phyloP scores from a whole-genome alignment of 2,797 vertebrate genomes.

The Hafferia zeledoni region DNA sequence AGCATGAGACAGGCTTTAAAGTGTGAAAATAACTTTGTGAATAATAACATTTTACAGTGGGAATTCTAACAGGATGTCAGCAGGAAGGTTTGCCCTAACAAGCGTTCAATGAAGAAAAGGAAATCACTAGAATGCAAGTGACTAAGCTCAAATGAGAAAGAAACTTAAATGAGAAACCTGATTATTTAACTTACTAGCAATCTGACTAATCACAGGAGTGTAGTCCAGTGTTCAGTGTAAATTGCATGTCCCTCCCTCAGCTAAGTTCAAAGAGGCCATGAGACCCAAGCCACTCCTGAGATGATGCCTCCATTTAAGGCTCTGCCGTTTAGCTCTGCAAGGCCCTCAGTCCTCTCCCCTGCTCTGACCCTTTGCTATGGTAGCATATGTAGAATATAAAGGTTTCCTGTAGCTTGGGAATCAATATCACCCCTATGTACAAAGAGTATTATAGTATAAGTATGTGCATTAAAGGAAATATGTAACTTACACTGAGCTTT shows the following conservation, averaged over 20 bases:
- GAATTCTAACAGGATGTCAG: constrained; percentile 9
- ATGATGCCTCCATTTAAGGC: not conserved
- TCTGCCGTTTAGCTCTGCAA: not conserved
- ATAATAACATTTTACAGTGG: constrained; percentile 14
- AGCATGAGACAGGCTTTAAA: not conserved
- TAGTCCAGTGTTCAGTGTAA: not conserved
- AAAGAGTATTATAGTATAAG: not conserved
- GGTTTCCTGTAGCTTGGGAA: not conserved
- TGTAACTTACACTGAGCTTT: not conserved
- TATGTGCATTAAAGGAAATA: not conserved
- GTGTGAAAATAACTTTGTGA: constrained; percentile 11
- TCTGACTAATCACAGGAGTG: not conserved
- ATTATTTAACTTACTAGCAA: constrained; percentile 20
- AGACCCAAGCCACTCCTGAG: not conserved
- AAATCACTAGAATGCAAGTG: not conserved
- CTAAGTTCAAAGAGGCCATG: not conserved
- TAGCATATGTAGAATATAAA: not conserved
- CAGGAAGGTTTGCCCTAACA: not conserved
- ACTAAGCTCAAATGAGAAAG: not conserved
- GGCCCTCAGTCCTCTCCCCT: not conserved
- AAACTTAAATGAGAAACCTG: not conserved
- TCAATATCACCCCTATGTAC: not conserved
- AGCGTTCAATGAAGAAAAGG: not conserved
- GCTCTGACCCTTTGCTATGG: not conserved
- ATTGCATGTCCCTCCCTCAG: not conserved